Percentiles rank a stretch among this genome's conserved stretches.
These are phyloP conservation scores for Drosophila neoperkinsi DNA, from an alignment of 2,888 invertebrate genomes.

Conservation along the genomic window DNA sequence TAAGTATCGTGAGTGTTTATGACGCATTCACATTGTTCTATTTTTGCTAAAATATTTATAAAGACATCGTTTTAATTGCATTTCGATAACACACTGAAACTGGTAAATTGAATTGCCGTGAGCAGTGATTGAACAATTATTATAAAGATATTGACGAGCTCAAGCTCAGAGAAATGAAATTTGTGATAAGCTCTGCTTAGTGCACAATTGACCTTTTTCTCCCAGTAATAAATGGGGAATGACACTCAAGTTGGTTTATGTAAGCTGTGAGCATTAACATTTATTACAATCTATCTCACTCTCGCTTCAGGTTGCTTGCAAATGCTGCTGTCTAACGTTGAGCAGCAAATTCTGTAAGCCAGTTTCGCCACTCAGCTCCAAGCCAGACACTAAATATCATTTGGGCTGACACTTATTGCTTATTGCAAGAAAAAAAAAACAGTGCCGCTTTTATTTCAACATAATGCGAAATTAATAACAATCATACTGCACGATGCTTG, in stretches of 20 bases:
- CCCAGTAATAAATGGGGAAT: background rate
- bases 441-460: slow-evolving; percentile 50
- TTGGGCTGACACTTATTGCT: slow-evolving; percentile 76
- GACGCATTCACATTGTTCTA: slow-evolving; percentile 57
- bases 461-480: slow-evolving; percentile 80
- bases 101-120: slow-evolving; percentile 22
- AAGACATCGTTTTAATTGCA: slow-evolving; percentile 65
- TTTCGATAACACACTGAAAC: slow-evolving; percentile 40
- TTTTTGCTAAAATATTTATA: slow-evolving; percentile 45
- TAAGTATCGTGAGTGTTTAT: slow-evolving; percentile 53
- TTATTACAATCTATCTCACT: slow-evolving; percentile 9
- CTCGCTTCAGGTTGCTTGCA: background rate
- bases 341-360: background rate
- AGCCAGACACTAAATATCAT: slow-evolving; percentile 74
- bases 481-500: slow-evolving; percentile 76
- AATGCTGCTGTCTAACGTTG: background rate
- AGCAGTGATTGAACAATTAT: slow-evolving; percentile 13
- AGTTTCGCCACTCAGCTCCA: slow-evolving; percentile 9
- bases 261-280: slow-evolving; percentile 14
- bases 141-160: slow-evolving; percentile 5
- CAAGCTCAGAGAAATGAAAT: background rate
- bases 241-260: background rate
- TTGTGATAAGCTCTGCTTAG: slow-evolving; percentile 3
- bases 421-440: slow-evolving; percentile 58
- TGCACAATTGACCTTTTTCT: background rate